phyloP scores from a whole-genome alignment of 2,113 vertebrate genomes.

The Rattus rattus region DNA sequence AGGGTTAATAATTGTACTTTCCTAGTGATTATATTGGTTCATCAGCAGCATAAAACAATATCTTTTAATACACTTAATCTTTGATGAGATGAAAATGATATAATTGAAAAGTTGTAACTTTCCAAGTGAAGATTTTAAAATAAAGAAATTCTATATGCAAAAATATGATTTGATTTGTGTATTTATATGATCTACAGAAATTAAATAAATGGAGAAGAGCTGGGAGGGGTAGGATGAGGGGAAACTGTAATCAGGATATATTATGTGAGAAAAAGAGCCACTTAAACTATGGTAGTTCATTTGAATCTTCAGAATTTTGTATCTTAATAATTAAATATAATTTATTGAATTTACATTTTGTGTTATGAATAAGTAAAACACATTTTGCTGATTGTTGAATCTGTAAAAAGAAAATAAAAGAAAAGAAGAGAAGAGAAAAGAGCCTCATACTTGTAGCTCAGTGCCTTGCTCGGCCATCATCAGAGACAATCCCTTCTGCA shows the following conservation, averaged over 20 bases:
- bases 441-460: neutral
- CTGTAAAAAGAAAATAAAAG: neutral
- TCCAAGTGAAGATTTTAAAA: neutral
- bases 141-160: neutral
- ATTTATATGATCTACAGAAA: neutral
- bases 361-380: neutral
- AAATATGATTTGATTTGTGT: neutral
- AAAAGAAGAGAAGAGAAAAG: neutral
- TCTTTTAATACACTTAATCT: neutral
- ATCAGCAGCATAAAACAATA: neutral
- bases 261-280: neutral
- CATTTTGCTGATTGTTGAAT: neutral
- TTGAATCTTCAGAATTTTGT: slow-evolving; percentile 3
- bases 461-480: neutral
- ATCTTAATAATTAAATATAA: slow-evolving; percentile 18
- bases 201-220: neutral
- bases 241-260: neutral
- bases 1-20: no score
- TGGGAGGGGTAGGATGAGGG: neutral
- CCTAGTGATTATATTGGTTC: neutral
- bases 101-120: neutral
- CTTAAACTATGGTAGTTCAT: neutral
- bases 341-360: neutral
- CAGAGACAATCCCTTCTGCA: neutral
- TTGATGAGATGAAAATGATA: neutral